These are phyloP conservation scores for Daboia siamensis DNA, from an alignment of 2,113 vertebrate genomes.

Conservation along the genomic window DNA sequence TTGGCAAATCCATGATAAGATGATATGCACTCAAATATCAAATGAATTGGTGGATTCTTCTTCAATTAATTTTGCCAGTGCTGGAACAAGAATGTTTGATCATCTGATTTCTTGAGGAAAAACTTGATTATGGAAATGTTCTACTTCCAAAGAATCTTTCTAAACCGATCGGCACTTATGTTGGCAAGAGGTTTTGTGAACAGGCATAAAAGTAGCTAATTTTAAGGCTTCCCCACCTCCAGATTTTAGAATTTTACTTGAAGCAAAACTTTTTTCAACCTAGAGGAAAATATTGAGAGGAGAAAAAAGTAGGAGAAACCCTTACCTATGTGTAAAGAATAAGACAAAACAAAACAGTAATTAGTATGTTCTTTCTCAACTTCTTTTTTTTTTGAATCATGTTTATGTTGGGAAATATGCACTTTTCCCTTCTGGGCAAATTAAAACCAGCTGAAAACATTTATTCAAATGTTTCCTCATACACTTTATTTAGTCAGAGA, in stretches of 20 bases:
- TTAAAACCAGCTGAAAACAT: slow-evolving; percentile 62
- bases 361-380: slow-evolving; percentile 50
- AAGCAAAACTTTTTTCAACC: slow-evolving; percentile 9
- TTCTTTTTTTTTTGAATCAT: slow-evolving; percentile 30
- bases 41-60: background rate
- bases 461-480: slow-evolving; percentile 46
- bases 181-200: slow-evolving; percentile 2
- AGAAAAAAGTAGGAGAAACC: background rate
- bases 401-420: slow-evolving; percentile 58
- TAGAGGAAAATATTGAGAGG: background rate
- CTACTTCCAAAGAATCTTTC: background rate
- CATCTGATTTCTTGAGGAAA: slow-evolving; percentile 3
- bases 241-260: background rate
- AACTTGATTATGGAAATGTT: background rate
- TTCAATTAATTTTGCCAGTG: background rate
- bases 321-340: slow-evolving; percentile 44
- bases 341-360: slow-evolving; percentile 54
- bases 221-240: background rate
- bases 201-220: background rate
- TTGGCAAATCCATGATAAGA: background rate
- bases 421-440: slow-evolving; percentile 50
- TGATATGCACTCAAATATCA: background rate
- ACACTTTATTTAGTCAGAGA: slow-evolving; percentile 60
- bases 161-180: background rate
- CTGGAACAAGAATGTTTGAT: background rate